These are phyloP conservation scores for Megaceryle torquata DNA, from an alignment of 2,113 vertebrate species.

Conservation along the genomic window DNA sequence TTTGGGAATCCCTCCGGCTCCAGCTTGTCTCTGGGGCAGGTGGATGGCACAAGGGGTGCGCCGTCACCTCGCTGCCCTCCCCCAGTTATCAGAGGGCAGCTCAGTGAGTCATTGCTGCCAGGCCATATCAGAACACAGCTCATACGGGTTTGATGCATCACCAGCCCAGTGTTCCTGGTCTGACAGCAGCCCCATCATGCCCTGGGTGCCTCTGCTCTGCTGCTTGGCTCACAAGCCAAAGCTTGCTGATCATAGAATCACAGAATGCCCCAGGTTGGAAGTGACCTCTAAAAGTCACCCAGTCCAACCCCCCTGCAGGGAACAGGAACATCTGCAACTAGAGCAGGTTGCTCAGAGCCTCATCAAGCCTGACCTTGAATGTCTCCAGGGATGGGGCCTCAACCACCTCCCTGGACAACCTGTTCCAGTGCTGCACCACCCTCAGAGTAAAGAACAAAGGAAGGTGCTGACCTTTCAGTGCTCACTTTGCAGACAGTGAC, in stretches of 20 bases:
- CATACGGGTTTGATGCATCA: rapidly evolving
- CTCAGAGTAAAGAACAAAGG: too few relatives aligned
- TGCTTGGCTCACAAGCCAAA: rapidly evolving
- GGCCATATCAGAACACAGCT: not conserved
- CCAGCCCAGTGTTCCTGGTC: not conserved
- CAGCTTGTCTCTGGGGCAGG: rapidly evolving
- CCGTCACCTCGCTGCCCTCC: not conserved
- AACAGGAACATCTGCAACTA: too few relatives aligned
- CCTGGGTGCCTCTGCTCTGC: not conserved
- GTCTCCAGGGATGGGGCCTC: too few relatives aligned
- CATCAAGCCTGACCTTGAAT: too few relatives aligned
- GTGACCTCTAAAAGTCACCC: too few relatives aligned
- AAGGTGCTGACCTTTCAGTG: too few relatives aligned
- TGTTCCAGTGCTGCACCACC: too few relatives aligned
- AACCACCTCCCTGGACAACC: too few relatives aligned
- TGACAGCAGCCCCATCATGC: rapidly evolving
- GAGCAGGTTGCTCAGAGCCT: too few relatives aligned
- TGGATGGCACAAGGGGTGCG: not conserved
- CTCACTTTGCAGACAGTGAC: not conserved
- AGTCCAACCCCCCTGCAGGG: too few relatives aligned
- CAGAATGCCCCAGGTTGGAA: too few relatives aligned
- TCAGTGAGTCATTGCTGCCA: not conserved
- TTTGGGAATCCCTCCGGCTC: not conserved
- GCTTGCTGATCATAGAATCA: not conserved
- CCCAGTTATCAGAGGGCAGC: not conserved